Evolutionary conservation across 2,797 vertebrate species (phyloP).

Genomic region (Anableps anableps): DNA sequence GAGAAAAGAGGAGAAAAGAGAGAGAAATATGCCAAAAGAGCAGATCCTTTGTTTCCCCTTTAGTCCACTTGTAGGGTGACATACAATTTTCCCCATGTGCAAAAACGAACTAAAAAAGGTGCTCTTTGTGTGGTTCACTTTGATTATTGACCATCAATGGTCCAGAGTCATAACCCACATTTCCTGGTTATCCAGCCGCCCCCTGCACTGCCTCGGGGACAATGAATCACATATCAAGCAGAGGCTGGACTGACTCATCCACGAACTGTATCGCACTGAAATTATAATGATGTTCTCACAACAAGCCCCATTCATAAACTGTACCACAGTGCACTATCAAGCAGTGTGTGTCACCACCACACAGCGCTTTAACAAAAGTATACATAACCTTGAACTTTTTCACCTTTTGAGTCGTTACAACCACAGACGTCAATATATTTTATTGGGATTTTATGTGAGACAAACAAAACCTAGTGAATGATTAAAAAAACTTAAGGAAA

Average conservation of each 20-base stretch:
- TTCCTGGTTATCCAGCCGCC: not conserved
- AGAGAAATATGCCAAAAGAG: slow-evolving; percentile 57
- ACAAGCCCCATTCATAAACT: slow-evolving; percentile 4
- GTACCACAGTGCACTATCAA: slow-evolving; percentile 9
- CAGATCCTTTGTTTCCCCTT: slow-evolving; percentile 60
- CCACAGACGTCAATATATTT: not conserved
- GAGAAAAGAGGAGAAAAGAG: slow-evolving; percentile 50
- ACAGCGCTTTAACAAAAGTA: not conserved
- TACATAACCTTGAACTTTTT: not conserved
- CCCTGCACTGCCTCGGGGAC: not conserved
- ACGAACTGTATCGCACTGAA: not conserved
- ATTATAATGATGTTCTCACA: not conserved
- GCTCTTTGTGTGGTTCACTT: slow-evolving; percentile 29
- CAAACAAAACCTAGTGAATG: not conserved
- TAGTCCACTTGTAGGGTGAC: slow-evolving; percentile 42
- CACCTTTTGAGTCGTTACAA: not conserved
- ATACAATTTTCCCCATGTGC: slow-evolving; percentile 37
- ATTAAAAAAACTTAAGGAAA: not conserved
- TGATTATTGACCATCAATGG: slow-evolving; percentile 22
- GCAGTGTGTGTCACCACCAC: slow-evolving; percentile 12
- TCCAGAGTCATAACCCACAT: slow-evolving; percentile 3
- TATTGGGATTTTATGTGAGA: not conserved
- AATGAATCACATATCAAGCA: slow-evolving; percentile 18
- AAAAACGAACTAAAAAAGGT: slow-evolving; percentile 31
- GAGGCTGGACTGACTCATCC: slow-evolving; percentile 1